These are phyloP conservation scores for Gasteruption jaculator DNA, from an alignment of 2,888 invertebrate genomes.

Conservation along the genomic window DNA sequence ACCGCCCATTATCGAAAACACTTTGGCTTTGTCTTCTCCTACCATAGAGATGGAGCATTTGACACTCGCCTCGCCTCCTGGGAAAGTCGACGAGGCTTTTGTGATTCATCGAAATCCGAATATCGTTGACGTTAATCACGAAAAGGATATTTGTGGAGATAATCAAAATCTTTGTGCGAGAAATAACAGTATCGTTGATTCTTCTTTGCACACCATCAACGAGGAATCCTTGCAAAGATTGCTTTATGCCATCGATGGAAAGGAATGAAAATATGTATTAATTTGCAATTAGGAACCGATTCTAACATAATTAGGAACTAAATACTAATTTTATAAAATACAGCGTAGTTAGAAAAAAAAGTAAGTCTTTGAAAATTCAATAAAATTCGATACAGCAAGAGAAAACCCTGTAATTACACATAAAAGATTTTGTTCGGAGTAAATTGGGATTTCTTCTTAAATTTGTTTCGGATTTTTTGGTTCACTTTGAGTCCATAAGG, in stretches of 20 bases:
- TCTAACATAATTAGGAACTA: too few species aligned
- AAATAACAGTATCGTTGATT: too few species aligned
- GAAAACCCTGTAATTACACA: too few species aligned
- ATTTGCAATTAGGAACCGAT: slow-evolving; percentile 3
- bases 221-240: slow-evolving; percentile 54
- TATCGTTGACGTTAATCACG: slow-evolving; percentile 24
- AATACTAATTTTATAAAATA: too few species aligned
- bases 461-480: too few species aligned
- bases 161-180: too few species aligned
- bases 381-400: too few species aligned
- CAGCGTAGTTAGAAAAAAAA: too few species aligned
- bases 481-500: too few species aligned
- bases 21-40: slow-evolving; percentile 58
- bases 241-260: slow-evolving; percentile 45
- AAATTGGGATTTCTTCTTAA: too few species aligned
- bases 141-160: slow-evolving; percentile 24
- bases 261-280: slow-evolving; percentile 23
- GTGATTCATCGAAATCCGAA: slow-evolving; percentile 29
- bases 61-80: slow-evolving; percentile 53
- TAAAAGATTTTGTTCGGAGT: too few species aligned
- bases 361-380: too few species aligned
- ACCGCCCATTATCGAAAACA: slow-evolving; percentile 53
- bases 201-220: slow-evolving; percentile 51
- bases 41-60: slow-evolving; percentile 64
- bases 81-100: slow-evolving; percentile 17